Evolutionary conservation across 1,140 invertebrate species (phyloP).

Genomic region (Nasonia vitripennis): DNA sequence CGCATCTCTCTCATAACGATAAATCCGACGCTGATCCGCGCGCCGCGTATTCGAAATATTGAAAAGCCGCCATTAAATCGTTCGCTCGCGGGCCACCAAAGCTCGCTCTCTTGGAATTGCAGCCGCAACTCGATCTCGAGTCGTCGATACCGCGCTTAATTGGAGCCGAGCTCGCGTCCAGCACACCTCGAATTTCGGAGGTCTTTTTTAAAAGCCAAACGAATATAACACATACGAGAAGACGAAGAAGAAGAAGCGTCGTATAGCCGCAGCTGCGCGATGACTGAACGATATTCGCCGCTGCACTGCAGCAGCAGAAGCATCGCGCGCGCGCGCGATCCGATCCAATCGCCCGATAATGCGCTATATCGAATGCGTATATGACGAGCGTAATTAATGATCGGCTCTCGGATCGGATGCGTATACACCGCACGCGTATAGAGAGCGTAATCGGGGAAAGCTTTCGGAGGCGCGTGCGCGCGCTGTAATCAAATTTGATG

Average conservation of each 20-base stretch:
- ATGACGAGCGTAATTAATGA: constrained; percentile 43
- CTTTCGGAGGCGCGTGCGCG: background rate
- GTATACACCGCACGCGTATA: background rate
- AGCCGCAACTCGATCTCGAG: background rate
- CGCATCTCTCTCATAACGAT: background rate
- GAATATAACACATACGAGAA: background rate
- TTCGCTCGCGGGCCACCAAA: background rate
- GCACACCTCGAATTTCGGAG: constrained; percentile 18
- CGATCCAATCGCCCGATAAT: constrained; percentile 29
- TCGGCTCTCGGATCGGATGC: background rate
- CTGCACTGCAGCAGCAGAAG: background rate
- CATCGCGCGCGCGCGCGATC: constrained; percentile 22
- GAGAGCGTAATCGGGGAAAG: background rate
- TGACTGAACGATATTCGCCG: constrained; percentile 38
- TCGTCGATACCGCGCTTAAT: constrained; percentile 31
- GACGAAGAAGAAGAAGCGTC: constrained; percentile 5
- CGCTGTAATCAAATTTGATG: constrained; percentile 42
- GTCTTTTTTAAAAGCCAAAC: background rate
- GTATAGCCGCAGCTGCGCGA: constrained; percentile 32
- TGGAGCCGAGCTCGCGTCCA: background rate
- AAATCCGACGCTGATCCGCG: background rate
- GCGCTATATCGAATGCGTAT: constrained; percentile 21
- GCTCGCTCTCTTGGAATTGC: background rate
- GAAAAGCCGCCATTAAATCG: constrained; percentile 39
- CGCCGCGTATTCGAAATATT: constrained; percentile 22